Evolutionary conservation across 1,140 invertebrate genomes (phyloP).

Genomic region (Zaprionus vittiger): DNA sequence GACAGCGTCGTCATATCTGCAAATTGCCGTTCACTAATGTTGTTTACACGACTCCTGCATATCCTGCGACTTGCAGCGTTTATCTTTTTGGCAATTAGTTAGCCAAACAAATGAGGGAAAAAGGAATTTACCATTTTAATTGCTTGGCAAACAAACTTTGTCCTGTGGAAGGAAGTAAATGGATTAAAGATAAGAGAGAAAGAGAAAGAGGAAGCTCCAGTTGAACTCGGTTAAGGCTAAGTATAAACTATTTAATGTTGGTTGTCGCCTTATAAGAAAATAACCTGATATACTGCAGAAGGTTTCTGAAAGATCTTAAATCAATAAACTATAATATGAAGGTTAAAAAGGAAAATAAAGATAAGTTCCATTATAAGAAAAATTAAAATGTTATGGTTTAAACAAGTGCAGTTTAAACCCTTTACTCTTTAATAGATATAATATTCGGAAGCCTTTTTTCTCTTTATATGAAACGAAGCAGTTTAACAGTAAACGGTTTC

Average conservation of each 20-base stretch:
- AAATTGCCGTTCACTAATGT: conserved; percentile 47
- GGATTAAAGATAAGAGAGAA: neutral
- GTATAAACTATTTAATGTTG: too few relatives aligned
- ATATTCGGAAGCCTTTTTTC: neutral
- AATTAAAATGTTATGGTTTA: too few relatives aligned
- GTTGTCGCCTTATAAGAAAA: neutral
- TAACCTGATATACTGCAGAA: neutral
- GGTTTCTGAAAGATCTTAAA: neutral
- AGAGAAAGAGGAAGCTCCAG: neutral
- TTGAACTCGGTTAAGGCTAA: neutral
- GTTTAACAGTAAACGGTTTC: neutral
- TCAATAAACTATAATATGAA: neutral
- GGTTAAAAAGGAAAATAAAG: neutral
- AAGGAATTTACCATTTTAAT: conserved; percentile 35
- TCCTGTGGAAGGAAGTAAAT: neutral
- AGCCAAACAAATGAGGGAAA: conserved; percentile 14
- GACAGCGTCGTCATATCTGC: conserved; percentile 44
- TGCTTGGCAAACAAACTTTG: conserved; percentile 38
- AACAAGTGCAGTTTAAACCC: too few relatives aligned
- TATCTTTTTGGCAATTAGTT: conserved; percentile 42
- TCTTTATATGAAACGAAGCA: neutral
- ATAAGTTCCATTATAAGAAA: neutral
- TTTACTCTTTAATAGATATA: too few relatives aligned
- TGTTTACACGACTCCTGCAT: conserved; percentile 45
- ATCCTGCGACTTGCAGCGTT: conserved; percentile 16